phyloP scores from a whole-genome alignment of 2,888 invertebrate genomes.

The Pegoplata infirma region DNA sequence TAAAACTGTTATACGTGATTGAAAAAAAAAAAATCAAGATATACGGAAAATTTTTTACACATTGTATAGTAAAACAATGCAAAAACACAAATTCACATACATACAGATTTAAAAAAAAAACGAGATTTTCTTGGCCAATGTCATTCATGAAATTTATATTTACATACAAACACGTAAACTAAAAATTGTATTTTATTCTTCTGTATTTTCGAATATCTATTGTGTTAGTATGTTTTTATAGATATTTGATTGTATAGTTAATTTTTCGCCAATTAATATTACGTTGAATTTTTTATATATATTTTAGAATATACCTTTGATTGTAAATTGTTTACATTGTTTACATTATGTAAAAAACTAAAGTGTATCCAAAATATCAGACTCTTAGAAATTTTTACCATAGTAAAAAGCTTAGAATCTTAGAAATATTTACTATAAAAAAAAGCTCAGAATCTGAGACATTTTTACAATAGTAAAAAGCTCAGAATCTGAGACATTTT shows the following conservation, averaged over 20 bases:
- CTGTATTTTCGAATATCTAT: background rate
- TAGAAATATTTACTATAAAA: too few relatives aligned
- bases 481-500: too few relatives aligned
- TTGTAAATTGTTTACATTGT: background rate
- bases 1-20: conserved; percentile 51
- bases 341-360: background rate
- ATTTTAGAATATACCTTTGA: background rate
- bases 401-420: too few relatives aligned
- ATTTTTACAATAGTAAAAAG: too few relatives aligned
- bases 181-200: too few relatives aligned
- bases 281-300: conserved; percentile 29
- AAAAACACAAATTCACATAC: background rate
- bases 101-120: conserved; percentile 14
- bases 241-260: background rate
- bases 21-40: background rate
- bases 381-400: too few relatives aligned
- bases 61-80: background rate
- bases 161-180: background rate
- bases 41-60: conserved; percentile 11
- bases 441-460: too few relatives aligned
- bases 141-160: conserved; percentile 49
- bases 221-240: background rate
- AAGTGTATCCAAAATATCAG: too few relatives aligned
- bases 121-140: conserved; percentile 58
- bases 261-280: conserved; percentile 49